Evolutionary conservation across 2,888 invertebrate genomes (phyloP).

Genomic region (Amblyjoppa proteus): DNA sequence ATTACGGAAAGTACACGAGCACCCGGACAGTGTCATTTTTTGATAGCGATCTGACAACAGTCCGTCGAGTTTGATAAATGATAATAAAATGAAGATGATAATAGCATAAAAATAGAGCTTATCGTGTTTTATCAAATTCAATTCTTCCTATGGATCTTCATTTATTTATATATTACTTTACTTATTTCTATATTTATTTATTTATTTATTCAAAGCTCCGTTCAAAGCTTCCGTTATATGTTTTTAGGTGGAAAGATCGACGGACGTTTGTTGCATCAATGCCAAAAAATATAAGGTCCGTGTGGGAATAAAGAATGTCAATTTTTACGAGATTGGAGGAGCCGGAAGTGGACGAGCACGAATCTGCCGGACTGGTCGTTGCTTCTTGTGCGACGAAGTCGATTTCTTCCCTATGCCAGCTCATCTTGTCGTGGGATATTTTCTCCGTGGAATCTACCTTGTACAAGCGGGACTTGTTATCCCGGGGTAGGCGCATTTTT

Average conservation of each 20-base stretch:
- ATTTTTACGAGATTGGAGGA: conserved; percentile 27
- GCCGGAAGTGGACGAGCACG: conserved; percentile 36
- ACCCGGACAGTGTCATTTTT: no score
- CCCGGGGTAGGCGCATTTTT: not conserved
- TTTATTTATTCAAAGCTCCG: no score
- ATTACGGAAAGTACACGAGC: not conserved
- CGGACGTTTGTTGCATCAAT: not conserved
- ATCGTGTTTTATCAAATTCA: no score
- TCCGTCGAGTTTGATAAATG: no score
- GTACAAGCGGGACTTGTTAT: conserved; percentile 38
- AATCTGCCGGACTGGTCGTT: conserved; percentile 27
- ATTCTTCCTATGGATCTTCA: no score
- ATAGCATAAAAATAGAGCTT: no score
- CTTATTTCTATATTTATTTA: no score
- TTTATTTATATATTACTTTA: no score
- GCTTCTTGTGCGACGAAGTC: conserved; percentile 30
- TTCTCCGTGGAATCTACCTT: conserved; percentile 30
- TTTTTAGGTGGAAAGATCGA: no score
- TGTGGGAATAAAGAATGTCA: not conserved
- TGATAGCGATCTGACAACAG: no score
- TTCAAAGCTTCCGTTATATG: no score
- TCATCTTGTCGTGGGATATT: conserved; percentile 63
- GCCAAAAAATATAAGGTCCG: not conserved
- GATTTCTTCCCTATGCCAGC: conserved; percentile 45
- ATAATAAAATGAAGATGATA: no score